Conservation (phyloP, 2,113 vertebrate species). For the Sander vitreus region DNA sequence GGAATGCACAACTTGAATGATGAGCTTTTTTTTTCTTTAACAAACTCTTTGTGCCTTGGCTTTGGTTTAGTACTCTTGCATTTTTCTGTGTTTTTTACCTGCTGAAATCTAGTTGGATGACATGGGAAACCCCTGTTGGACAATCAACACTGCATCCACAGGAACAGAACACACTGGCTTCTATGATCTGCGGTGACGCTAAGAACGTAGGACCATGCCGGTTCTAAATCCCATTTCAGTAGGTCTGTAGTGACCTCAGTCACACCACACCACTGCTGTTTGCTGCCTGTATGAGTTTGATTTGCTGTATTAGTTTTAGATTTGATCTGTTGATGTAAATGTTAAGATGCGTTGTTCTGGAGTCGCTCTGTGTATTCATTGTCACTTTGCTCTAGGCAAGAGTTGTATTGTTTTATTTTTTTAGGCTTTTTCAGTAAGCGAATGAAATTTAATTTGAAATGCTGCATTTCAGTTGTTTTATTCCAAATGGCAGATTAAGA, state of each 20-base stretch:
- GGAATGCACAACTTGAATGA: constrained; percentile 40
- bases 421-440: constrained; percentile 21
- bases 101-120: constrained; percentile 28
- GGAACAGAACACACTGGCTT: constrained; percentile 12
- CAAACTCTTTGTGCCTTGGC: constrained; percentile 45
- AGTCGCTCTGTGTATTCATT: constrained; percentile 12
- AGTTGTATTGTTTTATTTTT: constrained; percentile 23
- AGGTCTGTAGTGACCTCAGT: neutral
- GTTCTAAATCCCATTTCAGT: neutral
- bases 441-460: constrained; percentile 40
- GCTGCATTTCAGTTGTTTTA: constrained; percentile 31
- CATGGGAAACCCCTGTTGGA: constrained; percentile 35
- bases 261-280: neutral
- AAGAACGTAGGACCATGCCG: neutral
- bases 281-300: constrained; percentile 24
- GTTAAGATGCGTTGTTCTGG: constrained; percentile 1
- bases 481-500: constrained; percentile 28
- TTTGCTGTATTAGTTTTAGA: constrained; percentile 49
- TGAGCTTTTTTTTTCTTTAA: neutral
- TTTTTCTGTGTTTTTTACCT: constrained; percentile 25
- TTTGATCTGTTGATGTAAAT: constrained; percentile 40
- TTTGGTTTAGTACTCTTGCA: constrained; percentile 26
- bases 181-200: neutral
- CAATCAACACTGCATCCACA: constrained; percentile 59
- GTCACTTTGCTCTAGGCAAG: constrained; percentile 57